Evolutionary conservation across 2,797 vertebrate species (phyloP), one percentile per base, ranked within the genome.

Genomic region (Labroides dimidiatus): DNA sequence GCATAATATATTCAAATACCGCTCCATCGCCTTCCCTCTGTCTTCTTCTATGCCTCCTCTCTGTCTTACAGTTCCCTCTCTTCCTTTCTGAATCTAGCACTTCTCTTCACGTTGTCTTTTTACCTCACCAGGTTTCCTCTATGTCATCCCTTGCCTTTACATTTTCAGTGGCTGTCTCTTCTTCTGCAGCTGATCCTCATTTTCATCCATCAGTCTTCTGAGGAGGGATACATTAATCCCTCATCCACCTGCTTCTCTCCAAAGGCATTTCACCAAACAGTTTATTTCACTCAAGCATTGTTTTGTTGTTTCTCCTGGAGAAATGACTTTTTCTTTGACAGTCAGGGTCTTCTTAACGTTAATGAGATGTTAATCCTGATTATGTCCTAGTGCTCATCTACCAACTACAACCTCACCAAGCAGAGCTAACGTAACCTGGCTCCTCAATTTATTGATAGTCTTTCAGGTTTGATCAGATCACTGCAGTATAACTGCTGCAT

Each of bases 1-100:
- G 15, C 53, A 55, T 78, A 27, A 80, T 70, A 39, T 72, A 72
- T 87, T 87, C 69, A 84, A 69, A 86, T 68, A 67, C 48, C 51
- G 69, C 54, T 54, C 52, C 24, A 2, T 51, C 51, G 62, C 39
- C 11, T 60, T 61, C 17, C 43, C 4, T 68, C 74, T 37, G 13
- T 79, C 44, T 50, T 49, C 57, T 36, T 49, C 50, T 49, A 0
- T 65, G 39, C 67, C 14, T 14, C 15, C 45, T 36, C 37, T 49
- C 48, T 60, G 14, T 59, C 62, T 41, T 33, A 33, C 56, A 57
- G 54, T 52, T 48, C 17, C 37, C 55, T 55, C 50, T 54, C 30
- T 49, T 42, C 17, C 21, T 57, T 45, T 62, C 37, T 27, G 23
- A 33, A 62, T 55, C 59, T 37, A 23, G 36, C 62, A 8, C 27